Percentiles rank a stretch among this genome's conserved stretches.
These are phyloP conservation scores for Spongia lamella DNA, from an alignment of 37 sponge, comb jelly and placozoan species.

Conservation along the genomic window DNA sequence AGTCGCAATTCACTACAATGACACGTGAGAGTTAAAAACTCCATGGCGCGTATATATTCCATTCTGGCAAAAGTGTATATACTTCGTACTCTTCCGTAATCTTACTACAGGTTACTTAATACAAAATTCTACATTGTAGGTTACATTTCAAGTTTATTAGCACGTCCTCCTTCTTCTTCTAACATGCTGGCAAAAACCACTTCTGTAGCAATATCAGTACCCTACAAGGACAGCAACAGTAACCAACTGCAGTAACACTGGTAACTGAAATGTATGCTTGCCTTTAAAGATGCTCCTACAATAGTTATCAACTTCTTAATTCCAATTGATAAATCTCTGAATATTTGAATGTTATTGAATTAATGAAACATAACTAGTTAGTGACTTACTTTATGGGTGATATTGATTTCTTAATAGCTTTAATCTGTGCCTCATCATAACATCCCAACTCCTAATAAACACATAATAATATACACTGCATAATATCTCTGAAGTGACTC, in stretches of 20 bases:
- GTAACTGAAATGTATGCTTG: background rate
- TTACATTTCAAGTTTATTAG: slow-evolving; percentile 5
- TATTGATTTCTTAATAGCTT: slow-evolving; percentile 32
- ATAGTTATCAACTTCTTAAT: slow-evolving; percentile 79
- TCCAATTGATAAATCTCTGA: slow-evolving; percentile 51
- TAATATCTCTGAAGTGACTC: too few relatives aligned
- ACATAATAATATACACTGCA: background rate
- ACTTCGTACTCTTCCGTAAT: too few relatives aligned
- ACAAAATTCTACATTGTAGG: too few relatives aligned
- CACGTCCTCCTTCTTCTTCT: background rate
- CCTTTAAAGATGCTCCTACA: slow-evolving; percentile 60
- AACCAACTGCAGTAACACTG: background rate
- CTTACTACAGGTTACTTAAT: too few relatives aligned
- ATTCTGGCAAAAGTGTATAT: background rate
- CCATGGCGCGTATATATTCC: too few relatives aligned
- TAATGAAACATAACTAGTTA: background rate
- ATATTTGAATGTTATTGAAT: background rate
- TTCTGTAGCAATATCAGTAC: slow-evolving; percentile 1
- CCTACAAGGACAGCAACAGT: background rate
- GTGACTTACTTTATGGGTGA: slow-evolving; percentile 28
- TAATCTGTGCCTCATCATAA: slow-evolving; percentile 22
- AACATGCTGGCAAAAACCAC: background rate
- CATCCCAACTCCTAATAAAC: slow-evolving; percentile 17
- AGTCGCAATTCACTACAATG: slow-evolving; percentile 26
- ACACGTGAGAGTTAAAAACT: too few relatives aligned